Percentiles rank a stretch among this genome's conserved stretches.
phyloP scores from a whole-genome alignment of 1,140 invertebrate genomes.

The Ceratoteleas bidentatus region DNA sequence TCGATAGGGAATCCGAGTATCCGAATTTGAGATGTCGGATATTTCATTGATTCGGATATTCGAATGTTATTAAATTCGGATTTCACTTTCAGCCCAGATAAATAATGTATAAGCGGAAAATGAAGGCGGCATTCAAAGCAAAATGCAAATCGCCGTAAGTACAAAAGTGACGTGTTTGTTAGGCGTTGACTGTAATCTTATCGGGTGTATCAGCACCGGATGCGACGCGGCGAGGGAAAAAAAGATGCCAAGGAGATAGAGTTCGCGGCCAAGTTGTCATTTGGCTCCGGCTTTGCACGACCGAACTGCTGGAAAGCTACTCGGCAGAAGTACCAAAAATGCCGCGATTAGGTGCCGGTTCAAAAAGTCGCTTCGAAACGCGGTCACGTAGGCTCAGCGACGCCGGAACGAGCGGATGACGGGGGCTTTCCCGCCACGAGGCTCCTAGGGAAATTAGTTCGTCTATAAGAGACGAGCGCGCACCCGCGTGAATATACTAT shows the following conservation, averaged over 20 bases:
- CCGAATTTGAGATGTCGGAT: too few relatives aligned
- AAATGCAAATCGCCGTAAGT: slow-evolving; percentile 20
- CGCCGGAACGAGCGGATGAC: too few relatives aligned
- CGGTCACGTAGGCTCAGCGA: slow-evolving; percentile 35
- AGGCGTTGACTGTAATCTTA: slow-evolving; percentile 34
- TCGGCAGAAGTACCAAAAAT: slow-evolving; percentile 45
- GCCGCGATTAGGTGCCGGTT: slow-evolving; percentile 33
- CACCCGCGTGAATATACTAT: slow-evolving; percentile 24
- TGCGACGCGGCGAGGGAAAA: slow-evolving; percentile 3
- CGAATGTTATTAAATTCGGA: too few relatives aligned
- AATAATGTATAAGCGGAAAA: slow-evolving; percentile 3
- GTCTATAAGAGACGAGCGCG: slow-evolving; percentile 20
- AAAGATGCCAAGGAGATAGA: slow-evolving; percentile 19
- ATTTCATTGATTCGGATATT: too few relatives aligned
- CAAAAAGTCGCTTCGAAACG: slow-evolving; percentile 40
- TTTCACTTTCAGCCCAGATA: too few relatives aligned
- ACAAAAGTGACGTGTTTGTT: slow-evolving; percentile 32
- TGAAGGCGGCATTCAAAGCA: slow-evolving; percentile 6
- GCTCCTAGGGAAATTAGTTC: slow-evolving; percentile 38
- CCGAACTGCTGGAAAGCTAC: slow-evolving; percentile 25
- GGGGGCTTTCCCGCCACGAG: not conserved
- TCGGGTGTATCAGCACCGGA: slow-evolving; percentile 26
- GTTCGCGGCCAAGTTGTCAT: slow-evolving; percentile 33
- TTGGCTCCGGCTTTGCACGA: slow-evolving; percentile 21
- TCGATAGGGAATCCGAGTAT: too few relatives aligned